Percentiles rank a stretch among this genome's conserved stretches.
Conservation (phyloP, 2,113 vertebrate species). For the Ptyas mucosa region DNA sequence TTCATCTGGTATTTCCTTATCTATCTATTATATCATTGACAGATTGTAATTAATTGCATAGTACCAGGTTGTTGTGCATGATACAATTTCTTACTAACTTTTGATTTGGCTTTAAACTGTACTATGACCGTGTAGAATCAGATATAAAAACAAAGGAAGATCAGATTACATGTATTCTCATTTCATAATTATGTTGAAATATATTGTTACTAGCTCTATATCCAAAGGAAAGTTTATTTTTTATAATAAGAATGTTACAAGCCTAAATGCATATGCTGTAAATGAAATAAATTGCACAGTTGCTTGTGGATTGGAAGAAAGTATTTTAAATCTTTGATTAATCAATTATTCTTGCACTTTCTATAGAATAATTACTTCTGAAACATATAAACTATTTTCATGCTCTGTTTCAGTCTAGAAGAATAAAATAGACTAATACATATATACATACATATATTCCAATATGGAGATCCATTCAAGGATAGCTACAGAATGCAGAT, state of each 20-base stretch:
- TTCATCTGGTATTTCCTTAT: background rate
- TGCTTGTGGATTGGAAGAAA: background rate
- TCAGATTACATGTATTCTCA: background rate
- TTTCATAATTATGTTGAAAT: background rate
- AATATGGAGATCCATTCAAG: background rate
- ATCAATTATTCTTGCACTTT: background rate
- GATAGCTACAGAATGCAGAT: background rate
- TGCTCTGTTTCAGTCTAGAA: background rate
- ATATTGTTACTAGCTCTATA: background rate
- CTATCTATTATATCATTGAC: background rate
- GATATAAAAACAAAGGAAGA: background rate
- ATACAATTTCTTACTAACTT: background rate
- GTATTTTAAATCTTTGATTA: background rate
- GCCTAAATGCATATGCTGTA: background rate
- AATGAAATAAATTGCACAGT: background rate
- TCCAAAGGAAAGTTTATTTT: background rate
- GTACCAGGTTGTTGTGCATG: background rate
- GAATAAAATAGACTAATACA: background rate
- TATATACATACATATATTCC: background rate
- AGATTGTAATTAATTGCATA: background rate
- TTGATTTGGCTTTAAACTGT: background rate
- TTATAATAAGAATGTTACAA: background rate
- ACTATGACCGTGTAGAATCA: background rate
- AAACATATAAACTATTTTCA: background rate
- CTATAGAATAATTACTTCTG: background rate